Percentiles rank a stretch among this genome's conserved stretches.
Conservation (phyloP, 2,888 invertebrate species). For the Cantharis rustica region DNA sequence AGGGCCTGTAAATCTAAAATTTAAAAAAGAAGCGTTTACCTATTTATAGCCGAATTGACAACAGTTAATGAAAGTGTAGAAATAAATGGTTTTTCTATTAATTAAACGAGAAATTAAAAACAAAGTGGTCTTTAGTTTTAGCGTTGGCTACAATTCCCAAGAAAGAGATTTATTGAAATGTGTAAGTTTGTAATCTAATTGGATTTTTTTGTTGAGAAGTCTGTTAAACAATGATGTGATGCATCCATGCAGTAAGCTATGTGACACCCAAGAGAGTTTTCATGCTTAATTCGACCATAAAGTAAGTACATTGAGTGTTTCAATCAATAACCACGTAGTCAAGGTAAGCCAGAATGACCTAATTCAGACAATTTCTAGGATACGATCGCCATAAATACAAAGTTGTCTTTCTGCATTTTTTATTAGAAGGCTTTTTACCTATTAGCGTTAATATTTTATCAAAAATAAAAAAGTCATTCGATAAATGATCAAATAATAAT, state of each 20-base stretch:
- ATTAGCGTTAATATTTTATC: constrained; percentile 20
- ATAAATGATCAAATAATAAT: not conserved
- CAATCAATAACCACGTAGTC: constrained; percentile 31
- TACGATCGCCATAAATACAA: constrained; percentile 28
- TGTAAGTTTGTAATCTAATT: not conserved
- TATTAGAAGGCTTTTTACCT: constrained; percentile 21
- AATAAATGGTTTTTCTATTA: not conserved
- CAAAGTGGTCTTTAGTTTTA: not conserved
- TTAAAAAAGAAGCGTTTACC: not conserved
- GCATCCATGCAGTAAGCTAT: constrained; percentile 19
- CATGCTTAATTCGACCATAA: constrained; percentile 29
- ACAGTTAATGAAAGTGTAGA: not conserved
- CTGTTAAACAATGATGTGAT: constrained; percentile 17
- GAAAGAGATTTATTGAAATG: not conserved
- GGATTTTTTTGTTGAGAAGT: constrained; percentile 4
- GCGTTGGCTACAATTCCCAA: not conserved
- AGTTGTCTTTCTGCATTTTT: constrained; percentile 21
- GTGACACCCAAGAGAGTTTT: constrained; percentile 19
- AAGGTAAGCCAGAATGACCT: constrained; percentile 27
- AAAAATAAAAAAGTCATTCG: constrained; percentile 8
- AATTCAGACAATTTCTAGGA: constrained; percentile 27
- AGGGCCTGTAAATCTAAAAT: not conserved
- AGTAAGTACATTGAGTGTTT: constrained; percentile 29
- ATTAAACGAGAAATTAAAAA: not conserved
- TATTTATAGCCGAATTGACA: not conserved